These are phyloP conservation scores for Hoplodrina blanda DNA, from an alignment of 2,888 invertebrate genomes.

Conservation along the genomic window DNA sequence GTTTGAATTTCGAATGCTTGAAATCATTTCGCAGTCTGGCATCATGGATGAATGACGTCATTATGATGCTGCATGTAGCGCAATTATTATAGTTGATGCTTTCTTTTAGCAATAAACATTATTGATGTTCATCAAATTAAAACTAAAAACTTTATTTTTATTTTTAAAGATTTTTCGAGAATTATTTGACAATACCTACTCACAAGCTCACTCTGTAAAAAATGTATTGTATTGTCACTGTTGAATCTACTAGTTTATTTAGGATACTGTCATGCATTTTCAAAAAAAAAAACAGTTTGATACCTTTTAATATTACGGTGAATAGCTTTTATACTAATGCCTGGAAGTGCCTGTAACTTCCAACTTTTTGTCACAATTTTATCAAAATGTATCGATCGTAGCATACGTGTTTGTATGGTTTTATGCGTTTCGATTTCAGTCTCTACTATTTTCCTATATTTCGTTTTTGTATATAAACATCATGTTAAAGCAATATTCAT, in stretches of 20 bases:
- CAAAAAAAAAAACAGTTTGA: not conserved
- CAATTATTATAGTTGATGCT: slow-evolving; percentile 6
- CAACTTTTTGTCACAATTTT: not conserved
- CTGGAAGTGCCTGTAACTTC: not conserved
- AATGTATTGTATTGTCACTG: too few relatives aligned
- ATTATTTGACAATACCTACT: too few relatives aligned
- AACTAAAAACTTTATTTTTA: not conserved
- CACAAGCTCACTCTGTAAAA: too few relatives aligned
- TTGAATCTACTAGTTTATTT: too few relatives aligned
- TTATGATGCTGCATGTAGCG: not conserved
- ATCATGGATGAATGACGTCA: not conserved
- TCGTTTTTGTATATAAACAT: not conserved
- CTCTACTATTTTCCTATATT: not conserved
- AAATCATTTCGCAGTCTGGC: not conserved
- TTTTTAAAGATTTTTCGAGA: too few relatives aligned
- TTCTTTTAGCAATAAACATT: not conserved
- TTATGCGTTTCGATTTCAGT: not conserved
- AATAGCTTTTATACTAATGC: not conserved
- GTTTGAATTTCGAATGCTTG: not conserved
- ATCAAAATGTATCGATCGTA: not conserved
- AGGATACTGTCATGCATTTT: not conserved
- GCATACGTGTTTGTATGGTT: not conserved
- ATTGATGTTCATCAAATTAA: not conserved
- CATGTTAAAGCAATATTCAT: not conserved
- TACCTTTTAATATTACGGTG: not conserved